Percentiles rank a stretch among this genome's conserved stretches.
Conservation (phyloP, 2,113 vertebrate genomes). For the Trichomycterus rosablanca region DNA sequence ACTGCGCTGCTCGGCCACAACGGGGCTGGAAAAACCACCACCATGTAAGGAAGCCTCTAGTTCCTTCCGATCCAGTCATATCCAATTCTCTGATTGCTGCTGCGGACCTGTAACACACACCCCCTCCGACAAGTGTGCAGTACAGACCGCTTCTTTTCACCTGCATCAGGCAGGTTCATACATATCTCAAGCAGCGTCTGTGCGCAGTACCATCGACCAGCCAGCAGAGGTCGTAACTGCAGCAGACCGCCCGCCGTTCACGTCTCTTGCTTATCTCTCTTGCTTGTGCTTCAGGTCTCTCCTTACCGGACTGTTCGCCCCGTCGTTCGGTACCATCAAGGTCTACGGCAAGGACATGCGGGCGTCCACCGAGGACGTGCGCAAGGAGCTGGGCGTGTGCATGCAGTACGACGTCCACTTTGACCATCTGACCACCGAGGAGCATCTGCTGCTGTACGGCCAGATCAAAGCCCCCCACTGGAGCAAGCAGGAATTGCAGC, state of each 20-base stretch:
- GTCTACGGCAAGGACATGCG: slow-evolving; percentile 87
- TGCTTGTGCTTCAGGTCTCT: slow-evolving; percentile 83
- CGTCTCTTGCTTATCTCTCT: too few species aligned
- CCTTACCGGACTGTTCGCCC: slow-evolving; percentile 84
- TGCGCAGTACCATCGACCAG: too few species aligned
- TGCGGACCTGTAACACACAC: too few species aligned
- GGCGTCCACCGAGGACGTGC: slow-evolving; percentile 69
- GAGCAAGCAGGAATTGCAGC: slow-evolving; percentile 70
- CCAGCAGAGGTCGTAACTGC: too few species aligned
- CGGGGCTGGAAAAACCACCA: slow-evolving; percentile 95
- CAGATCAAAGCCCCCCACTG: slow-evolving; percentile 91
- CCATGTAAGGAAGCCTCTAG: slow-evolving; percentile 83
- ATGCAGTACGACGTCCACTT: slow-evolving; percentile 96
- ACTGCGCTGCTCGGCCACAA: slow-evolving; percentile 92
- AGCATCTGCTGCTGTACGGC: slow-evolving; percentile 87
- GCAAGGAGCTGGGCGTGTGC: slow-evolving; percentile 86
- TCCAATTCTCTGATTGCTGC: too few species aligned
- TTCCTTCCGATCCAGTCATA: too few species aligned
- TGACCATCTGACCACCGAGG: slow-evolving; percentile 86
- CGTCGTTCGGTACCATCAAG: slow-evolving; percentile 80
- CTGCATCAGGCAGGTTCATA: too few species aligned
- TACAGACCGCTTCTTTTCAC: too few species aligned
- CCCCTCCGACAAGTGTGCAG: too few species aligned
- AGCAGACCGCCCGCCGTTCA: too few species aligned
- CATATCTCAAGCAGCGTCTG: too few species aligned